Evolutionary conservation across 2,888 invertebrate genomes (phyloP).

Genomic region (Acanthosepion esculentum): DNA sequence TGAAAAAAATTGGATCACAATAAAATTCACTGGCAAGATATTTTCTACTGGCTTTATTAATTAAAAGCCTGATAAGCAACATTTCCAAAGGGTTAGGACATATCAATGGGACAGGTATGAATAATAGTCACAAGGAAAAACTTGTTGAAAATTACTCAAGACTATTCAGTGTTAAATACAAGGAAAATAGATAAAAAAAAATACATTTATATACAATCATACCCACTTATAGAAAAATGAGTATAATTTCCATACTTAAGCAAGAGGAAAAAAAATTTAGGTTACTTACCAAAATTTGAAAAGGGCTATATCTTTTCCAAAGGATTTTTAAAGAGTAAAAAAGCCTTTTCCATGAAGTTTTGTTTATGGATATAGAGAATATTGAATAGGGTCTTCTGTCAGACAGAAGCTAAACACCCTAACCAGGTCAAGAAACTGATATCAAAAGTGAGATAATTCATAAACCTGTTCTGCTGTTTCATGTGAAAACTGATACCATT

Average conservation of each 20-base stretch:
- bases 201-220: background rate
- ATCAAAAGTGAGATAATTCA: background rate
- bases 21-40: slow-evolving; percentile 6
- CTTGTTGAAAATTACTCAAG: background rate
- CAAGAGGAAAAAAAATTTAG: background rate
- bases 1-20: background rate
- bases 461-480: background rate
- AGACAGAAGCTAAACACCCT: background rate
- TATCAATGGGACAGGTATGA: background rate
- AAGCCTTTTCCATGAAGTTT: background rate
- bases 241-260: background rate
- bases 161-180: background rate
- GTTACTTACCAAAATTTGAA: background rate
- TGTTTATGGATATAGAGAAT: background rate
- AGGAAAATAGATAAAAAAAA: background rate
- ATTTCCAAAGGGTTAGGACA: background rate
- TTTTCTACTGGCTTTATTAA: background rate
- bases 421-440: background rate
- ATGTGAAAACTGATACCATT: background rate
- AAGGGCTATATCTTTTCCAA: background rate
- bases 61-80: background rate
- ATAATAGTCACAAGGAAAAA: background rate
- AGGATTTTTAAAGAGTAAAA: background rate
- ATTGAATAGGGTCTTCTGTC: background rate
- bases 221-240: background rate